These are phyloP conservation scores for Semicossyphus pulcher DNA, from an alignment of 2,113 vertebrate genomes.

Conservation along the genomic window DNA sequence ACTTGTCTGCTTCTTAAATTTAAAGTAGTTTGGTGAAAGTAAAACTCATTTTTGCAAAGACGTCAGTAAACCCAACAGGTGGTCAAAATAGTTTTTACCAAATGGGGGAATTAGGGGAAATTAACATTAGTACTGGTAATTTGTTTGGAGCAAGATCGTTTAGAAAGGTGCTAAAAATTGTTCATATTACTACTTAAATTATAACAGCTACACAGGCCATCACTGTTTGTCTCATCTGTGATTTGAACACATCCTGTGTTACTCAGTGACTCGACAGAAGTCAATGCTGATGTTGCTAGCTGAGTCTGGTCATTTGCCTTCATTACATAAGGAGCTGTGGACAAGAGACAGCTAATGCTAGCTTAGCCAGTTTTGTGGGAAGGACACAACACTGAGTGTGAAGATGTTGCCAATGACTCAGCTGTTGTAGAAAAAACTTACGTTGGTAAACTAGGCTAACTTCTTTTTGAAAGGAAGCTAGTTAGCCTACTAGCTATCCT, in stretches of 20 bases:
- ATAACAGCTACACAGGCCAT: background rate
- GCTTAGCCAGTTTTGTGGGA: too few relatives aligned
- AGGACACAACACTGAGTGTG: too few relatives aligned
- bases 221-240: background rate
- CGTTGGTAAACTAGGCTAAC: too few relatives aligned
- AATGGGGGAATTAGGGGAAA: too few relatives aligned
- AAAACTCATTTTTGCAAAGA: background rate
- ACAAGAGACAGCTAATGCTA: background rate
- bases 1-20: background rate
- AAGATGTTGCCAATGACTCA: too few relatives aligned
- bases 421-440: too few relatives aligned
- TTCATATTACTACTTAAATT: background rate
- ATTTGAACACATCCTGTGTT: background rate
- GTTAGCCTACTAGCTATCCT: too few relatives aligned
- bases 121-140: background rate
- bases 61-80: too few relatives aligned
- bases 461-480: too few relatives aligned
- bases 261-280: too few relatives aligned
- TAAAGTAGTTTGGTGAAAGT: too few relatives aligned
- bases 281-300: too few relatives aligned
- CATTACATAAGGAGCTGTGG: background rate
- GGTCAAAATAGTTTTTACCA: background rate
- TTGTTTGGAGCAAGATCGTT: background rate
- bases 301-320: background rate
- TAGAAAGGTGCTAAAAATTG: background rate